A percentile compares a stretch with the other conserved stretches of the same genome.
phyloP scores from a whole-genome alignment of 2,797 vertebrate genomes.

The Clarias fuscus region DNA sequence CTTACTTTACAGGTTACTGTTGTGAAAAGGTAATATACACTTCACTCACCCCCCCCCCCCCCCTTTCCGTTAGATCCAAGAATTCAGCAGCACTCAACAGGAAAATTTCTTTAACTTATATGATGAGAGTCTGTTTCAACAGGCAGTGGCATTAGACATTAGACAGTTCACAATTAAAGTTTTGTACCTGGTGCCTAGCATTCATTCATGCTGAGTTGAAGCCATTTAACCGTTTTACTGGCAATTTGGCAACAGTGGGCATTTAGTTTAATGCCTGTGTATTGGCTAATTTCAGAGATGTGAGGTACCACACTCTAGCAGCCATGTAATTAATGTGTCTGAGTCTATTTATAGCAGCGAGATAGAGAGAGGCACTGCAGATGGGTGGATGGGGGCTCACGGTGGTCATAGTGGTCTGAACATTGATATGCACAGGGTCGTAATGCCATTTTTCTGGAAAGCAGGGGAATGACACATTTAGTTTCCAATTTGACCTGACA shows the following conservation, averaged over 20 bases:
- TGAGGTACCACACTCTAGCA: slow-evolving; percentile 63
- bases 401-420: slow-evolving; percentile 34
- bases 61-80: not conserved
- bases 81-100: not conserved
- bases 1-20: not conserved
- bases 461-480: not conserved
- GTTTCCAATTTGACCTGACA: not conserved
- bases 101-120: not conserved
- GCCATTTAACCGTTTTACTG: slow-evolving; percentile 30
- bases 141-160: not conserved
- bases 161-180: not conserved
- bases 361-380: slow-evolving; percentile 43
- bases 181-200: not conserved
- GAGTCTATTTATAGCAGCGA: slow-evolving; percentile 68
- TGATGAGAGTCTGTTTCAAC: not conserved
- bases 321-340: slow-evolving; percentile 68
- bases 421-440: not conserved
- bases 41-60: not conserved
- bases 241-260: slow-evolving; percentile 34
- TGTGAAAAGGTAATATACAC: not conserved
- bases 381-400: slow-evolving; percentile 46
- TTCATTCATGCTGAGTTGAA: slow-evolving; percentile 25
- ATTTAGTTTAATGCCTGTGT: slow-evolving; percentile 57
- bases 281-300: slow-evolving; percentile 59
- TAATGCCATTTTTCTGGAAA: not conserved